Evolutionary conservation across 2,113 vertebrate genomes (phyloP), one percentile per base, ranked within the genome.

Genomic region (Sinocyclocheilus anophthalmus): DNA sequence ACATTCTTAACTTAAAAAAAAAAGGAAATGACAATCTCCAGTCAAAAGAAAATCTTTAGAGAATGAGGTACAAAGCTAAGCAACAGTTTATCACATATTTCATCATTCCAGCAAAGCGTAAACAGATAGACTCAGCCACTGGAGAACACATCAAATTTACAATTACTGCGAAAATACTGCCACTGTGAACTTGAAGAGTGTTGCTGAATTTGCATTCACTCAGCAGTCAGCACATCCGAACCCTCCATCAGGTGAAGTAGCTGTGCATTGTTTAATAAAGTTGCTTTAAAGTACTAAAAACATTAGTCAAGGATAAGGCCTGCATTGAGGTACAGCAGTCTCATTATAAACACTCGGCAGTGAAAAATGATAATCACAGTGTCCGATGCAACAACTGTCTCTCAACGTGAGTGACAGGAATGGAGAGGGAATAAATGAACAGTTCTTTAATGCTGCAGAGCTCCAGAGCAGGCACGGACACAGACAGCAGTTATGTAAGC

Each of bases 401-500:
- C 73, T 88, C 87, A 87, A 86, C 16, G 37, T 87, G 90, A 85
- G 53, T 65, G 90, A 81, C 87, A 63, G 69, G 73, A 82, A 55
- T 79, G 79, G 80, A 86, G 76, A 84, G 79, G 81, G 81, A 81
- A 81, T 88, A 89, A 89, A 87, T 89, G 20, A 86, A 77, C 42
- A 67, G 81, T 79, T 73, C n/a, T 78, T 42, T 57, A 48, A n/a
- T 81, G 80, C 61, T n/a, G 78, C 87, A 83, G 63, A 88, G 90
- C 86, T 87, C 73, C 63, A 67, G 61, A 67, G 76, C 88, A 80
- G 48, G 83, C 72, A 69, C 80, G 87, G 87, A 90, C 77, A 85
- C 83, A 89, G 77, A 75, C 63, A 92, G 87, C 78, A 80, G 57
- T 89, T 91, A 90, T 87, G 84, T 87, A 84, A 91, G 89, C 90